These are phyloP conservation scores for Pholis gunnellus DNA, from an alignment of 2,113 vertebrate species.

Conservation along the genomic window DNA sequence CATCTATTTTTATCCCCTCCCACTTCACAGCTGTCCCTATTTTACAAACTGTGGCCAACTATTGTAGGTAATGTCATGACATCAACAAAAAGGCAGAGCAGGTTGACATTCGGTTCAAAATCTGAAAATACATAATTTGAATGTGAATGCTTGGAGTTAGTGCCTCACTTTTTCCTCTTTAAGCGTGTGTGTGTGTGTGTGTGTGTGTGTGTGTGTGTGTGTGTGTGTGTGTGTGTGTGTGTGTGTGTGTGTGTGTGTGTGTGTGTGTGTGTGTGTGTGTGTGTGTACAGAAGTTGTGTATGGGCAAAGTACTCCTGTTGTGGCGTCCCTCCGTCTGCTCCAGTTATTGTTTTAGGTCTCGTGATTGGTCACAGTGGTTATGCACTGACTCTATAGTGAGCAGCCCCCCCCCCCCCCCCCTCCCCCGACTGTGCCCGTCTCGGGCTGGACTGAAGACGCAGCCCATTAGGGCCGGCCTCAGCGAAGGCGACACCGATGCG, in stretches of 20 bases:
- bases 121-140: neutral
- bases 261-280: slow-evolving; percentile 5
- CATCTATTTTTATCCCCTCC: slow-evolving; percentile 40
- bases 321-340: slow-evolving; percentile 24
- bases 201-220: slow-evolving; percentile 6
- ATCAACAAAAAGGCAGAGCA: slow-evolving; percentile 18
- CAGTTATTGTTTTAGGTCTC: slow-evolving; percentile 59
- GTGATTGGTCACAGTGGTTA: slow-evolving; percentile 54
- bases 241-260: neutral
- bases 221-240: slow-evolving; percentile 6
- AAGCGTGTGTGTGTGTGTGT: neutral
- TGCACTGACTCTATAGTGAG: slow-evolving; percentile 34
- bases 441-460: slow-evolving; percentile 62
- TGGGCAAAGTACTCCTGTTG: slow-evolving; percentile 23
- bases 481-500: slow-evolving; percentile 74
- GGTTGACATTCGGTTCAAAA: neutral
- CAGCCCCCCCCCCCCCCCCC: slow-evolving; percentile 21
- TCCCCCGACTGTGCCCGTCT: slow-evolving; percentile 43
- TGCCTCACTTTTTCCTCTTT: neutral
- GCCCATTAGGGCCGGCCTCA: slow-evolving; percentile 67
- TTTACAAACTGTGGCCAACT: slow-evolving; percentile 23
- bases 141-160: slow-evolving; percentile 21
- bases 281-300: slow-evolving; percentile 2
- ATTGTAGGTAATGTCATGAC: slow-evolving; percentile 19
- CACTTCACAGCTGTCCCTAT: slow-evolving; percentile 18